These are phyloP conservation scores for Emydocephalus ijimae DNA, from an alignment of 2,113 vertebrate species.

Conservation along the genomic window DNA sequence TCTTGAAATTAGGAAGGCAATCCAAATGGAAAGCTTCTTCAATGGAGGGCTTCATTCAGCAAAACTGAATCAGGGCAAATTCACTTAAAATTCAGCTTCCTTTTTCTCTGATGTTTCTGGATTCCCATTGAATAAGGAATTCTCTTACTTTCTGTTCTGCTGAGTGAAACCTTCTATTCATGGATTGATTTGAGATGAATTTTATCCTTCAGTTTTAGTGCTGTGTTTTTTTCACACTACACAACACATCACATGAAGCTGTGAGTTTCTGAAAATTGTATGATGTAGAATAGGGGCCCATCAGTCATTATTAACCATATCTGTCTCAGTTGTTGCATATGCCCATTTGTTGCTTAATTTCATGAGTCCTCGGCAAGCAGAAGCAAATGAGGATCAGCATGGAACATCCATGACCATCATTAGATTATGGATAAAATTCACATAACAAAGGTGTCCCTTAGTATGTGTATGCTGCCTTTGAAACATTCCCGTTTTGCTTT, in stretches of 20 bases:
- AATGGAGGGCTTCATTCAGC: neutral
- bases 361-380: neutral
- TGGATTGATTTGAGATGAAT: neutral
- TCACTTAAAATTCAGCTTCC: neutral
- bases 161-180: neutral
- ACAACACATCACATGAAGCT: conserved; percentile 29
- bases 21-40: neutral
- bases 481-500: neutral
- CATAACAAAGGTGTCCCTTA: neutral
- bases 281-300: neutral
- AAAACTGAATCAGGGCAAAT: neutral
- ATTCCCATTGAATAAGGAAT: neutral
- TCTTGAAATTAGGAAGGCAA: neutral
- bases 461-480: neutral
- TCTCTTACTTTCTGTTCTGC: neutral
- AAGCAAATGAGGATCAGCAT: neutral
- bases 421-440: neutral
- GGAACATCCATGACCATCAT: neutral
- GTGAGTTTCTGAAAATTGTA: neutral
- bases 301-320: neutral
- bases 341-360: neutral
- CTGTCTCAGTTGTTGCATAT: neutral
- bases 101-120: neutral
- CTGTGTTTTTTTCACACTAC: conserved; percentile 4
- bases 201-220: conserved; percentile 1